phyloP scores from a whole-genome alignment of 2,888 invertebrate species.

The Gerosis bhagava region DNA sequence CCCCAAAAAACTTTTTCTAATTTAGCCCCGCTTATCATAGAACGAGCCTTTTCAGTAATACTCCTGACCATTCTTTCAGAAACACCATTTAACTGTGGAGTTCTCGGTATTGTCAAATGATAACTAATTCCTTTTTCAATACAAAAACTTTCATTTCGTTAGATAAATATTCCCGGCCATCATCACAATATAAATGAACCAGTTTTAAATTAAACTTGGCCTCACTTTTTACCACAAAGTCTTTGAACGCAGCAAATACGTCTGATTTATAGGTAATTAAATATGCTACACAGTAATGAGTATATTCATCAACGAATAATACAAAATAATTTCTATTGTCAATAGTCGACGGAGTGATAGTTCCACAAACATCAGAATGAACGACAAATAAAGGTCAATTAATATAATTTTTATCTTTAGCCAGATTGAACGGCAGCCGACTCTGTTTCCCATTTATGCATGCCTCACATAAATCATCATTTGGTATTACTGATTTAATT shows the following conservation, averaged over 20 bases:
- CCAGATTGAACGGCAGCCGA: constrained; percentile 42
- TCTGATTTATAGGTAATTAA: no score
- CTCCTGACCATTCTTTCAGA: constrained; percentile 2
- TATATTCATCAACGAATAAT: constrained; percentile 44
- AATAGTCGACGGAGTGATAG: constrained; percentile 43
- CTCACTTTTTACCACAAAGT: no score
- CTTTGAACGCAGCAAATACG: no score
- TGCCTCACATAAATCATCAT: no score
- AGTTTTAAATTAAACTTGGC: constrained; percentile 41
- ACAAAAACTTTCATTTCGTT: constrained; percentile 39
- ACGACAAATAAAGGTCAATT: constrained; percentile 45
- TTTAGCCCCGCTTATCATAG: not conserved
- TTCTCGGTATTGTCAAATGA: constrained; percentile 40
- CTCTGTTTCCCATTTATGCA: constrained; percentile 50
- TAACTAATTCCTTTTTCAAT: constrained; percentile 29
- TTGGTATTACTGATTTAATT: no score
- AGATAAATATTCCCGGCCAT: constrained; percentile 45
- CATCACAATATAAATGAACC: constrained; percentile 43
- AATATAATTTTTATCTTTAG: constrained; percentile 38
- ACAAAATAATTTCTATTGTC: constrained; percentile 46
- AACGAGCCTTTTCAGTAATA: not conserved
- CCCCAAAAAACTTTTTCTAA: not conserved
- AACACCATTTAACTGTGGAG: not conserved
- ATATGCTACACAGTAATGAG: no score
- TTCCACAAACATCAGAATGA: constrained; percentile 46